Evolutionary conservation across 2,797 vertebrate species (phyloP).

Genomic region (Rhincodon typus): DNA sequence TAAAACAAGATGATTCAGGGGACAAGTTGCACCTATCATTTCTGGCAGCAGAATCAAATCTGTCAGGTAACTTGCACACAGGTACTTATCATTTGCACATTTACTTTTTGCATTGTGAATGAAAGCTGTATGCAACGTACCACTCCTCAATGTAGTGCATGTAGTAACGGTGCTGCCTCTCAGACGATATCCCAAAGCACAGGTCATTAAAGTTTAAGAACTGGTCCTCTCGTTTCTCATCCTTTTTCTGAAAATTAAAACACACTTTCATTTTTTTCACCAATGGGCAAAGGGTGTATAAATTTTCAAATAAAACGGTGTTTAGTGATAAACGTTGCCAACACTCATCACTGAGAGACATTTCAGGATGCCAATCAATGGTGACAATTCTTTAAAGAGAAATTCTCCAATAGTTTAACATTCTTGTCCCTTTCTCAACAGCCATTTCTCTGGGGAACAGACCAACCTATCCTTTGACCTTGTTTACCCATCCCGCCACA

Average conservation of each 20-base stretch:
- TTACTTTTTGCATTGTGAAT: background rate
- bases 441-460: background rate
- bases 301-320: background rate
- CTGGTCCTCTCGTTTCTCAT: conserved; percentile 76
- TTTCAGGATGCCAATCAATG: background rate
- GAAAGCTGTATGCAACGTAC: conserved; percentile 55
- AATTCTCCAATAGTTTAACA: background rate
- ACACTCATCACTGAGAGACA: background rate
- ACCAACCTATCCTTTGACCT: background rate
- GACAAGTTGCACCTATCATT: background rate
- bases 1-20: background rate
- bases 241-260: conserved; percentile 70
- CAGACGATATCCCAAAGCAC: conserved; percentile 75
- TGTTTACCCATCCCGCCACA: background rate
- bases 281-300: background rate
- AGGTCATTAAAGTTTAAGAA: conserved; percentile 88
- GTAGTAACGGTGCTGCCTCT: conserved; percentile 86
- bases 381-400: background rate
- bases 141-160: conserved; percentile 85
- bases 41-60: background rate
- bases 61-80: background rate
- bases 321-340: too few species aligned
- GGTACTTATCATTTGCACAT: background rate
- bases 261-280: background rate
- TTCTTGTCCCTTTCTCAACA: background rate